phyloP scores from a whole-genome alignment of 2,113 vertebrate genomes.

The Agapornis roseicollis region DNA sequence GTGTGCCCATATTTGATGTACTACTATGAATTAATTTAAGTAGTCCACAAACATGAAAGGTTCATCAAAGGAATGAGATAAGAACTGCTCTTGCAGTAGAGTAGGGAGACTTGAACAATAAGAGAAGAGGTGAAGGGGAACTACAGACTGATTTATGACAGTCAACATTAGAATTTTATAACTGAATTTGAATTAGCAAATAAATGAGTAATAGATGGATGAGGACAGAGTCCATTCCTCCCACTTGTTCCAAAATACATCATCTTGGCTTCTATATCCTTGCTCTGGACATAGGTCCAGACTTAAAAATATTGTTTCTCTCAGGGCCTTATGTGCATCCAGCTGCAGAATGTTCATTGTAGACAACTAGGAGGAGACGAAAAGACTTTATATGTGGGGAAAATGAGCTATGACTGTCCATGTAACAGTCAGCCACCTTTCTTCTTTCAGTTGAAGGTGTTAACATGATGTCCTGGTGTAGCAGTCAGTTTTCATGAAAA shows the following conservation, averaged over 20 bases:
- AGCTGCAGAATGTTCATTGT: not conserved
- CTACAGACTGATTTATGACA: not conserved
- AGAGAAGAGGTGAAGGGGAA: not conserved
- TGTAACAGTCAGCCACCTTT: not conserved
- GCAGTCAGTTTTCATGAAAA: not conserved
- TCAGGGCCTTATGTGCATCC: not conserved
- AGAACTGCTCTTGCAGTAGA: not conserved
- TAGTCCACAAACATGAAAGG: not conserved
- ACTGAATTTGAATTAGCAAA: not conserved
- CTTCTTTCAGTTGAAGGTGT: not conserved
- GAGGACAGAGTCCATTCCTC: not conserved
- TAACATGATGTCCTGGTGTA: not conserved
- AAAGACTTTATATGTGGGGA: not conserved
- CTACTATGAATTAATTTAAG: not conserved
- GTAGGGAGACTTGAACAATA: not conserved
- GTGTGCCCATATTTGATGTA: not conserved
- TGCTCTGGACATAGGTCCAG: not conserved
- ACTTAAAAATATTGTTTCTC: not conserved
- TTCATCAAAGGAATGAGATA: not conserved
- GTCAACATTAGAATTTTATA: not conserved
- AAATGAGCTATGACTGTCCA: not conserved
- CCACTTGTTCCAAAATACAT: not conserved
- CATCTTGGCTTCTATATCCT: not conserved
- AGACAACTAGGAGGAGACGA: not conserved
- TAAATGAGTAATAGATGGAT: not conserved